These are phyloP conservation scores for Calidris pygmaea DNA, from an alignment of 2,113 vertebrate species.

Conservation along the genomic window DNA sequence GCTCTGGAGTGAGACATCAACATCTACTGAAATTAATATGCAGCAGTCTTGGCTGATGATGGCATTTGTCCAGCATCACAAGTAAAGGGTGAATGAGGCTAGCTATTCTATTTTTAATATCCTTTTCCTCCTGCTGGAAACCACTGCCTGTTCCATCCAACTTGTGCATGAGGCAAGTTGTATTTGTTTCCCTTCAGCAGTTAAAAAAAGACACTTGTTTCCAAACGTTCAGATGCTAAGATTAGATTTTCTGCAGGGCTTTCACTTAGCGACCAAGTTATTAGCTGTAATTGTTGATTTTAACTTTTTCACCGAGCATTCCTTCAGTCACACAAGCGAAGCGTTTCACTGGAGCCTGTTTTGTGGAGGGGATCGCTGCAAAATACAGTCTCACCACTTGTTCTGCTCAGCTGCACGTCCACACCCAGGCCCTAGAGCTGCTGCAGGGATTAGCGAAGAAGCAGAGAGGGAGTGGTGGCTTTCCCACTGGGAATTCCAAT, in stretches of 20 bases:
- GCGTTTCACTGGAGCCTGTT: background rate
- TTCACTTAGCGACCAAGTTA: background rate
- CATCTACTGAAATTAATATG: conserved; percentile 13
- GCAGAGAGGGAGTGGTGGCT: background rate
- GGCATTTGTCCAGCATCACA: conserved; percentile 5
- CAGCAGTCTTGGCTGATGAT: background rate
- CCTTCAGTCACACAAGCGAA: background rate
- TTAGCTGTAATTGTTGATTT: background rate
- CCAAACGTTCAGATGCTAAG: background rate
- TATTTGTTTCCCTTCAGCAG: background rate
- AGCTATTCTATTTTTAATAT: conserved; percentile 17
- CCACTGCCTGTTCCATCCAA: background rate
- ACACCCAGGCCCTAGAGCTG: background rate
- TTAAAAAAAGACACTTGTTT: background rate
- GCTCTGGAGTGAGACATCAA: conserved; percentile 10
- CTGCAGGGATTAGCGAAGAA: background rate
- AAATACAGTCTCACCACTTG: background rate
- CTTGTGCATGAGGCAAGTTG: background rate
- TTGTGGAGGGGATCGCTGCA: background rate
- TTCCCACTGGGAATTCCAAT: background rate
- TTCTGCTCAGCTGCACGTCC: background rate
- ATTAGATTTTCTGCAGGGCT: background rate
- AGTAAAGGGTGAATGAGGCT: background rate
- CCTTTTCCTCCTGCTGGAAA: background rate
- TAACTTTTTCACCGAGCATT: background rate